Percentiles rank a stretch among this genome's conserved stretches.
Conservation (phyloP, 2,888 invertebrate species). For the Synanthedon tipuliformis region DNA sequence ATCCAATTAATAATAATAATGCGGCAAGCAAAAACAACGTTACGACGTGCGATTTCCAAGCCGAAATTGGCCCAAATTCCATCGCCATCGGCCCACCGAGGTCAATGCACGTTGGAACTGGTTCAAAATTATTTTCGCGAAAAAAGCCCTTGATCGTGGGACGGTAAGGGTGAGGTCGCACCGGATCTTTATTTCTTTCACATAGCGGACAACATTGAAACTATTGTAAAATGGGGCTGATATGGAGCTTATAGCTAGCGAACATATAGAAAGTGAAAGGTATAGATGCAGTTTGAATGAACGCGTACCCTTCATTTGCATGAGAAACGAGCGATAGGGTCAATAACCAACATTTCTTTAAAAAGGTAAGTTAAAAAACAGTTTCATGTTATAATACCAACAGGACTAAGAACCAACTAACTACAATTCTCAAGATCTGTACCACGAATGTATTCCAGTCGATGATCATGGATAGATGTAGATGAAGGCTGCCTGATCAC, state of each 20-base stretch:
- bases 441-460: too few relatives aligned
- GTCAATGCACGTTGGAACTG: constrained; percentile 46
- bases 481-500: too few relatives aligned
- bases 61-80: constrained; percentile 59
- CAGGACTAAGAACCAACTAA: too few relatives aligned
- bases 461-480: too few relatives aligned
- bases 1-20: constrained; percentile 65
- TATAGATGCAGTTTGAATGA: not conserved
- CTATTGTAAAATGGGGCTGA: not conserved
- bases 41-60: constrained; percentile 56
- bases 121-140: constrained; percentile 48
- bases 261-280: not conserved
- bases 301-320: not conserved
- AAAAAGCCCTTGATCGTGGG: constrained; percentile 44
- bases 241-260: not conserved
- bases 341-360: too few relatives aligned
- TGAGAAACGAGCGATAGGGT: not conserved
- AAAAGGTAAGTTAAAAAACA: too few relatives aligned
- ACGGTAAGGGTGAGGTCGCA: constrained; percentile 7
- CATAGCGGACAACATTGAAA: not conserved
- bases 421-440: too few relatives aligned
- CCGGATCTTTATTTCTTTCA: not conserved
- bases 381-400: too few relatives aligned
- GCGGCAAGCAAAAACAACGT: constrained; percentile 47
- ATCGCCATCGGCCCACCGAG: constrained; percentile 28